phyloP scores from a whole-genome alignment of 2,888 invertebrate genomes.

The Andrena bicolor region DNA sequence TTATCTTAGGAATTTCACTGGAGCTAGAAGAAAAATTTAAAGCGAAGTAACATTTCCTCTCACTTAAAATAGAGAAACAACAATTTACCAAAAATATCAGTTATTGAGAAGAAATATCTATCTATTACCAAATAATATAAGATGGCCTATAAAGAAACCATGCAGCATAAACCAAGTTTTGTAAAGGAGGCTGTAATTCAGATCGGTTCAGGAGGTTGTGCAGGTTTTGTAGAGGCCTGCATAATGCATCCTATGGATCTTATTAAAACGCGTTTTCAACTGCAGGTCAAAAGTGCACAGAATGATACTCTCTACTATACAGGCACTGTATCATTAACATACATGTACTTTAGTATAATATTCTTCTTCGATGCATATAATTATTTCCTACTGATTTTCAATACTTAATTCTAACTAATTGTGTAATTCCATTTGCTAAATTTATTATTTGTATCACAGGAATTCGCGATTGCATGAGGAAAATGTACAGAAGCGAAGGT shows the following conservation, averaged over 20 bases:
- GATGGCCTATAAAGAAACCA: conserved; percentile 48
- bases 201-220: conserved; percentile 95
- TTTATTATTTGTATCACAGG: conserved; percentile 84
- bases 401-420: conserved; percentile 18
- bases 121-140: conserved; percentile 9
- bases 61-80: not conserved
- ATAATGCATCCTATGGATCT: conserved; percentile 98
- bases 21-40: conserved; percentile 11
- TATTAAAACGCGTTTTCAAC: conserved; percentile 95
- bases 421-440: not conserved
- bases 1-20: conserved; percentile 17
- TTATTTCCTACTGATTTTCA: not conserved
- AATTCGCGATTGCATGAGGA: conserved; percentile 93
- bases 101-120: not conserved
- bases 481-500: conserved; percentile 96
- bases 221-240: conserved; percentile 96
- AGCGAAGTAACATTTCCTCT: not conserved
- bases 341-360: not conserved
- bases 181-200: conserved; percentile 92
- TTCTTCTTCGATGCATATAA: not conserved
- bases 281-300: conserved; percentile 87
- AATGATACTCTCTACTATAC: conserved; percentile 83
- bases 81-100: not conserved
- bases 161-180: conserved; percentile 68
- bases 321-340: conserved; percentile 68